Base-by-base conservation (phyloP, 2,113 vertebrate species). In the Esox niger region DNA sequence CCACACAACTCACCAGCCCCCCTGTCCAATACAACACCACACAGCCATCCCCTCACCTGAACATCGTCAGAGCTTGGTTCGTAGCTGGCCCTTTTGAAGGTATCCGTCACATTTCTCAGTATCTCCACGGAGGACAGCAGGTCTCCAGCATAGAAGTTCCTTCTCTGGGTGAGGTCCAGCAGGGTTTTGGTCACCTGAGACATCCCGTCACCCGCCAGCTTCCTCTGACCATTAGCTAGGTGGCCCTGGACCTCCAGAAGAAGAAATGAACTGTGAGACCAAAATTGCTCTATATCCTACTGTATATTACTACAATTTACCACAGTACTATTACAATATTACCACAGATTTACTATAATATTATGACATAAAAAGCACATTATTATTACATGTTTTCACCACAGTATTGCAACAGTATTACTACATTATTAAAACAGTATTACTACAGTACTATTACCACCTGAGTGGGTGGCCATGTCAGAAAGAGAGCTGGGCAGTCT, bases 51-150 rank as follows among this genome's bases (percentile, higher is more conserved):
- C 6, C 88, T 92, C 90, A 99, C 97, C 92, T 99, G 97, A 21
- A 99, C 95, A 1, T 98, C 97, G 77, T 99, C 97, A 13, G 97
- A 99, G 0, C 95, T 95, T 1, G 96, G 97, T 82, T 95, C 94
- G 35, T 98, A 99, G 85, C 94, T 98, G 79, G 97, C 97, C 80
- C 96, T 94, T 87, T 95, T 98, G 88, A 98, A 98, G 0, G 97
- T 99, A 80, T 98, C 94, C 0, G 97, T 99, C 80, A 99, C 97
- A 32, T 99, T 99, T 88, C 95, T 94, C 69, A 99, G 95, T 82
- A 99, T 99, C 90, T 99, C 97, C 87, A 99, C 96, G 0, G 97
- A 99, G 69, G 95, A 92, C 29, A 99, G 90, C 77, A 99, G 94
- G 85, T 99, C 97, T 0, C 97, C 97, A 15, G 96, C 96, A 52